Base-by-base conservation (phyloP, 2,888 invertebrate genomes). In the Caradrina kadenii region DNA sequence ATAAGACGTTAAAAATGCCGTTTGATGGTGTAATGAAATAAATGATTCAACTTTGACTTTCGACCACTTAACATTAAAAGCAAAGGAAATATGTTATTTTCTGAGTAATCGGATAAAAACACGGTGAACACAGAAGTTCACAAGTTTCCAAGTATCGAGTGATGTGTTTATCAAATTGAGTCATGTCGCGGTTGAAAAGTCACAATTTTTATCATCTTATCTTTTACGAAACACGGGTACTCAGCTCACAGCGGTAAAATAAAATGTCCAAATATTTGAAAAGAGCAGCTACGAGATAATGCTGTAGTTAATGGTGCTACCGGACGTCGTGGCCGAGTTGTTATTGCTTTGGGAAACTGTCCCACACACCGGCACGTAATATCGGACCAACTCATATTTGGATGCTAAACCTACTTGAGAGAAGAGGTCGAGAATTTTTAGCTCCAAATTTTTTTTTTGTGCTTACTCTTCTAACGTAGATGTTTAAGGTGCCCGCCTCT, bases 231-330 rank as follows among this genome's bases (percentile, higher is more conserved):
- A 66, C 65, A 60, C 67, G 65, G 67, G 15, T 54, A 42, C 61
- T 45, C 60, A 35, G 52, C 63, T 56, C 56, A 65, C 64, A 58
- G 60, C 69, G 67, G 84, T 80, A 82, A 91, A 70, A 90, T 91
- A 89, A 92, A 91, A 90, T 85, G 90, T 89, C 86, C 88, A 90
- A 93, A 93, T 92, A 92, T 93, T 93, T 91, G 89, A 87, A 90
- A 91, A 90, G 89, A 87, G 87, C 79, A 89, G 89, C 87, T 85
- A 86, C 89, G 89, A 91, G 93, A 93, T 93, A 93, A 93, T 93
- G 90, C 90, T 85, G 87, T 88, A 89, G 90, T 93, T 93, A 92
- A 93, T 91, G 91, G 90, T 81, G 84, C 87, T 83, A 79, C 89
- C 89, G 92, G 91, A 89, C 89, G 88, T 87, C 88, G 90, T 86